Evolutionary conservation across 2,113 vertebrate species (phyloP), one percentile per base, ranked within the genome.

Genomic region (Semnornis frantzii): DNA sequence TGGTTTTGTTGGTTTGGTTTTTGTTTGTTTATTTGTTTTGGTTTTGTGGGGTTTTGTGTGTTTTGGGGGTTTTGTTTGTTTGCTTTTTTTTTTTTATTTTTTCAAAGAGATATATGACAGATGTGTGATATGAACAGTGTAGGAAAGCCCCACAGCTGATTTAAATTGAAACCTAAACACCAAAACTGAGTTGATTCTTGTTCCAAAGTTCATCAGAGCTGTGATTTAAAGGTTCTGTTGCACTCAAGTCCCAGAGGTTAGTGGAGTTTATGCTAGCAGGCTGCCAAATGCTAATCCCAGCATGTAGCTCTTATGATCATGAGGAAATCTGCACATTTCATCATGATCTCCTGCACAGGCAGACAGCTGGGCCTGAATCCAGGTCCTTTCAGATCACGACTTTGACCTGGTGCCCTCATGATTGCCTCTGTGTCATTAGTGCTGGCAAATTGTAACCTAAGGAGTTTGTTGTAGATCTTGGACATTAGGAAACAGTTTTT

Each of bases 201-300:
- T 55, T 86, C 78, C 70, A 55, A 80, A 82, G 48, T 73, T 93
- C 90, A 60, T 28, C 55, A 44, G 30, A 86, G 52, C 66, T 79
- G 5, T 84, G 70, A 90, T 96, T 93, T 90, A 82, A 82, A 73
- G n/a, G 30, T 16, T 88, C 84, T 78, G 74, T 84, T 94, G 70
- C 87, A 82, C n/a, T 62, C 74, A 90, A 95, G 86, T 92, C 82
- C 59, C n/a, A 48, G 60, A 89, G 65, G 39, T 83, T 82, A 24
- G 27, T 86, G 48, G n/a, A 65, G 57, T 74, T 92, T 92, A 69
- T 68, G 93, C 10, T 52, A 64, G 33, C 30, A 28, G 31, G 70
- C 78, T 89, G 85, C 74, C 44, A 58, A 59, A 73, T 87, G 68
- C 42, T 85, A 90, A 87, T 92, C 71, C 34, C n/a, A 31, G 58